A percentile compares a stretch with the other conserved stretches of the same genome.
Evolutionary conservation across 2,797 vertebrate species (phyloP).

Genomic region (Adrianichthys oophorus): DNA sequence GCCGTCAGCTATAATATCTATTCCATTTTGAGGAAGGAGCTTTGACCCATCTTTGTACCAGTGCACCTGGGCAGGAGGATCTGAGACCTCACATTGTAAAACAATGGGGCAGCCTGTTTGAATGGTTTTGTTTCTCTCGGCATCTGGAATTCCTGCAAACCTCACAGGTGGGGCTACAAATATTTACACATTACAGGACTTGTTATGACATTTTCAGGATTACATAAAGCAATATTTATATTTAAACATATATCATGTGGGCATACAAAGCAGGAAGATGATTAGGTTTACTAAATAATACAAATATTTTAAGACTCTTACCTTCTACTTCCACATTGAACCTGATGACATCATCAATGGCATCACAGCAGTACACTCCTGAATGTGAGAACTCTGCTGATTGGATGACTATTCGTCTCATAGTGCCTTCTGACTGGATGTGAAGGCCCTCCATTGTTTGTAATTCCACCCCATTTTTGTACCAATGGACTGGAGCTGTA

Average conservation of each 20-base stretch:
- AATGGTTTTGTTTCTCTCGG: conserved; percentile 74
- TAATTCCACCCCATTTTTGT: conserved; percentile 81
- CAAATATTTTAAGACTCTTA: conserved; percentile 57
- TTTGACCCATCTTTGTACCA: conserved; percentile 93
- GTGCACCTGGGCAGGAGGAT: conserved; percentile 72
- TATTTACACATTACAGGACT: conserved; percentile 56
- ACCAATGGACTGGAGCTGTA: conserved; percentile 78
- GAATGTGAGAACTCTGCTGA: conserved; percentile 82
- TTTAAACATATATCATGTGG: conserved; percentile 9
- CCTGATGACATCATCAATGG: conserved; percentile 82
- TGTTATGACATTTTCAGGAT: conserved; percentile 11
- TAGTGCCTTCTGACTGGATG: conserved; percentile 83
- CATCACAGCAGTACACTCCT: conserved; percentile 83
- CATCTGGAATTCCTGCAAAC: conserved; percentile 77
- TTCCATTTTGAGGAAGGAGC: conserved; percentile 68
- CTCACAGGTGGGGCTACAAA: conserved; percentile 80
- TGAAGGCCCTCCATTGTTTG: conserved; percentile 78
- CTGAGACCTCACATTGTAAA: conserved; percentile 88
- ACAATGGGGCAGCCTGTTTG: conserved; percentile 73
- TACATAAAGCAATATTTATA: background rate
- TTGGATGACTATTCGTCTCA: conserved; percentile 84
- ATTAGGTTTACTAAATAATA: conserved; percentile 35
- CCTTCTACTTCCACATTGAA: conserved; percentile 86
- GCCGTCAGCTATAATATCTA: conserved; percentile 80
- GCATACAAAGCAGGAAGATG: conserved; percentile 23